These are phyloP conservation scores for Kradibia gibbosae DNA, from an alignment of 1,140 invertebrate genomes.

Conservation along the genomic window DNA sequence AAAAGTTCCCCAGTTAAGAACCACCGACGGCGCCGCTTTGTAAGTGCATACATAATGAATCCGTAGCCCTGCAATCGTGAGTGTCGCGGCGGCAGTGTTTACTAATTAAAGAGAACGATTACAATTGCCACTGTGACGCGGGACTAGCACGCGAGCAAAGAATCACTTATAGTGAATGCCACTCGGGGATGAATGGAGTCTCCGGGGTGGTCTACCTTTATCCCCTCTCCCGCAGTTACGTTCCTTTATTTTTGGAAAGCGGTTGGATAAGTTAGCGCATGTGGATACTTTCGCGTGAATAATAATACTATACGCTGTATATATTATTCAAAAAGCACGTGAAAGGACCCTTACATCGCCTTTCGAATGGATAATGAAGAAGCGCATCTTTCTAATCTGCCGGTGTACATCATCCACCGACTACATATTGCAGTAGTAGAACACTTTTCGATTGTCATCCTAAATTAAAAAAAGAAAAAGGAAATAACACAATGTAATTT, in stretches of 20 bases:
- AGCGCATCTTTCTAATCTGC: background rate
- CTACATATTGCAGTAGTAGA: background rate
- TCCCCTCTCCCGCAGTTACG: background rate
- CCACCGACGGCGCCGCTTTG: background rate
- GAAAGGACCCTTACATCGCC: background rate
- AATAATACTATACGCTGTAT: no score
- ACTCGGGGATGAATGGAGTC: background rate
- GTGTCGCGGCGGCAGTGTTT: background rate
- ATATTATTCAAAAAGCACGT: background rate
- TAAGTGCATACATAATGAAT: background rate
- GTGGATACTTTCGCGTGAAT: background rate
- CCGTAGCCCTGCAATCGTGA: background rate
- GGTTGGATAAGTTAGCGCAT: background rate
- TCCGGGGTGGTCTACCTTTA: background rate
- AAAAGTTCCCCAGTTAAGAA: background rate
- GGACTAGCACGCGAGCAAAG: background rate
- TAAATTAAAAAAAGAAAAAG: background rate
- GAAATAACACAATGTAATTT: background rate
- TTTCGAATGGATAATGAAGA: background rate
- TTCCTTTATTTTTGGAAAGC: background rate
- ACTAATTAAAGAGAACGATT: conserved; percentile 12
- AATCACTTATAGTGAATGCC: background rate
- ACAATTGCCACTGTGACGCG: background rate
- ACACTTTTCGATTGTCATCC: background rate
- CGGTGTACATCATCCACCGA: background rate